Conservation (phyloP, 1,140 invertebrate genomes). For the Euura saliciscinereae region DNA sequence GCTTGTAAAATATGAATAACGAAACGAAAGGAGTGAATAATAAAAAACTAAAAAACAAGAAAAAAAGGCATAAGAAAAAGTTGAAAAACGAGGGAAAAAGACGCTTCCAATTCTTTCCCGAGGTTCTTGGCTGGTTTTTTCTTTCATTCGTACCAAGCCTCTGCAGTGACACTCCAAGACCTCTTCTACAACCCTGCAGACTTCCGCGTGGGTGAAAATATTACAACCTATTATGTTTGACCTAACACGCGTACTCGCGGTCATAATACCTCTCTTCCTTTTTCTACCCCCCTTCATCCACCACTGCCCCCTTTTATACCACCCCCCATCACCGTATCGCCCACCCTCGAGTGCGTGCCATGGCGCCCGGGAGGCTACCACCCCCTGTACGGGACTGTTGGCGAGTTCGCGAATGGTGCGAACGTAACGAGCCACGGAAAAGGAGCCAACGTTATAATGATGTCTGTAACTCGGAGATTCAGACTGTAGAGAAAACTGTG, state of each 20-base stretch:
- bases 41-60: not conserved
- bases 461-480: not conserved
- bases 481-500: not conserved
- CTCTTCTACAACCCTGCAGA: not conserved
- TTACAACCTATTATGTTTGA: slow-evolving; percentile 5
- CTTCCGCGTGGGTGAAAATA: slow-evolving; percentile 2
- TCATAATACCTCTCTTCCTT: not conserved
- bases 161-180: not conserved
- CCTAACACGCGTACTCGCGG: slow-evolving; percentile 6
- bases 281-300: too few relatives aligned
- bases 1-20: not conserved
- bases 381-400: slow-evolving; percentile 30
- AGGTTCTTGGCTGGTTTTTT: too few relatives aligned
- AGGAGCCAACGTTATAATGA: slow-evolving; percentile 4
- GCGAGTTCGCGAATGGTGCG: not conserved
- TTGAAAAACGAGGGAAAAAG: slow-evolving; percentile 11
- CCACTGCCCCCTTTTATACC: slow-evolving; percentile 18
- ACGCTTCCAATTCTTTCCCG: slow-evolving; percentile 27
- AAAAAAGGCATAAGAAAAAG: not conserved
- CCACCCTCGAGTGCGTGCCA: not conserved
- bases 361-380: not conserved
- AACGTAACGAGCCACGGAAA: slow-evolving; percentile 4
- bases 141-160: too few relatives aligned
- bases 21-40: too few relatives aligned
- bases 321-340: slow-evolving; percentile 8